Percentiles rank a stretch among this genome's conserved stretches.
Conservation (phyloP, 2,888 invertebrate genomes). For the Osedax frankpressi region DNA sequence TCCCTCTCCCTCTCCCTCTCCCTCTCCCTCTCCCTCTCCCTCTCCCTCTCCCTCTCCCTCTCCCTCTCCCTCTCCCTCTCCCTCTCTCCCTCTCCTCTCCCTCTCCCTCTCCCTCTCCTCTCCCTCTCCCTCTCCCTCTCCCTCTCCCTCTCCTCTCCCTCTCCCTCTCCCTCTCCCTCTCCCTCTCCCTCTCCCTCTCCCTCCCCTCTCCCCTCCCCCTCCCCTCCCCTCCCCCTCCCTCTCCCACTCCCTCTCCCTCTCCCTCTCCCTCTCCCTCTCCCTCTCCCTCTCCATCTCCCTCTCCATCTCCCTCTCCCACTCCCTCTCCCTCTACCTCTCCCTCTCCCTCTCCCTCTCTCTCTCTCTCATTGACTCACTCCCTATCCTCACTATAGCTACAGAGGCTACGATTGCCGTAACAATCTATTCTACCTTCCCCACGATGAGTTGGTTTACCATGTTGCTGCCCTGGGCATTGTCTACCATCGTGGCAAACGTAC, state of each 20-base stretch:
- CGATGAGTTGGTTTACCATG: slow-evolving; percentile 47
- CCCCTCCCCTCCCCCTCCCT: not conserved
- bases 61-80: not conserved
- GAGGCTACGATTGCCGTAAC: slow-evolving; percentile 48
- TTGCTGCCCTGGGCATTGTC: slow-evolving; percentile 47
- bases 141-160: not conserved
- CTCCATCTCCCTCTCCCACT: too few relatives aligned
- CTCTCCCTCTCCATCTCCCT: too few relatives aligned
- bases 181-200: not conserved
- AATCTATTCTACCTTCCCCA: slow-evolving; percentile 45
- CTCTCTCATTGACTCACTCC: too few relatives aligned
- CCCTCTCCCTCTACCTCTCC: too few relatives aligned
- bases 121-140: not conserved
- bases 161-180: not conserved
- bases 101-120: not conserved
- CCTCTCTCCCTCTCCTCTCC: not conserved
- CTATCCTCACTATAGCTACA: too few relatives aligned
- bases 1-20: too few relatives aligned
- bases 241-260: not conserved
- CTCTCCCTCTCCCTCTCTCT: too few relatives aligned
- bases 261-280: not conserved
- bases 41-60: too few relatives aligned
- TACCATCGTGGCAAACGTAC: slow-evolving; percentile 38
- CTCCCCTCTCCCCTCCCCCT: not conserved
- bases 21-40: too few relatives aligned